These are phyloP conservation scores for Pseudotriccus pelzelni DNA, from an alignment of 2,797 vertebrate genomes.

Conservation along the genomic window DNA sequence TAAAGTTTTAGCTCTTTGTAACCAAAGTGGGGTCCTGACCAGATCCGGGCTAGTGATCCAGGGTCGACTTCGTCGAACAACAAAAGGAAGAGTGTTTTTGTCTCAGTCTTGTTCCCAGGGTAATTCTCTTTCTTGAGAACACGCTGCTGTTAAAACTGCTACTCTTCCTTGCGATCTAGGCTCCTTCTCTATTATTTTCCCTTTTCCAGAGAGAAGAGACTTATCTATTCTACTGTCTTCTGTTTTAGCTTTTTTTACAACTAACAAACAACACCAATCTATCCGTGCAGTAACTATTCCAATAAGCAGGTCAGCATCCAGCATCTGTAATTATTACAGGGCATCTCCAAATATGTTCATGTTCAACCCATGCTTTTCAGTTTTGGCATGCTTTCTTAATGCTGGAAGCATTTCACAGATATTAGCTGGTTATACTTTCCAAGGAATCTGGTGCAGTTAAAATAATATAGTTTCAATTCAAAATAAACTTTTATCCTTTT, in stretches of 20 bases:
- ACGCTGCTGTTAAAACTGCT: neutral
- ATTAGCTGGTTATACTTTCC: constrained; percentile 34
- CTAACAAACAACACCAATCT: neutral
- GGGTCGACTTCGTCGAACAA: neutral
- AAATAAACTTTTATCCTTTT: neutral
- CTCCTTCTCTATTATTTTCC: neutral
- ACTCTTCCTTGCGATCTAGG: neutral
- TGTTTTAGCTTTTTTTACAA: neutral
- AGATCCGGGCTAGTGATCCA: neutral
- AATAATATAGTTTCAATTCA: neutral
- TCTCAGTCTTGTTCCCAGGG: neutral
- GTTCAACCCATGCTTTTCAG: neutral
- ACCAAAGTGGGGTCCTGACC: neutral
- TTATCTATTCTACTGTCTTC: neutral
- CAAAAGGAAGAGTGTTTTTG: neutral
- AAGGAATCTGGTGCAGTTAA: constrained; percentile 37
- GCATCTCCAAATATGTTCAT: constrained; percentile 12
- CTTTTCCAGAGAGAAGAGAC: neutral
- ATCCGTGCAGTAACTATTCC: neutral
- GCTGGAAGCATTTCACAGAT: constrained; percentile 55
- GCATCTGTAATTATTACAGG: neutral
- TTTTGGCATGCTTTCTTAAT: constrained; percentile 9
- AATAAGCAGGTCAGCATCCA: neutral
- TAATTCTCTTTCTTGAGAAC: neutral
- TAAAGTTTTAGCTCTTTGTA: neutral